These are phyloP conservation scores for Penaeus vannamei DNA, from an alignment of 1,140 invertebrate species.

Conservation along the genomic window DNA sequence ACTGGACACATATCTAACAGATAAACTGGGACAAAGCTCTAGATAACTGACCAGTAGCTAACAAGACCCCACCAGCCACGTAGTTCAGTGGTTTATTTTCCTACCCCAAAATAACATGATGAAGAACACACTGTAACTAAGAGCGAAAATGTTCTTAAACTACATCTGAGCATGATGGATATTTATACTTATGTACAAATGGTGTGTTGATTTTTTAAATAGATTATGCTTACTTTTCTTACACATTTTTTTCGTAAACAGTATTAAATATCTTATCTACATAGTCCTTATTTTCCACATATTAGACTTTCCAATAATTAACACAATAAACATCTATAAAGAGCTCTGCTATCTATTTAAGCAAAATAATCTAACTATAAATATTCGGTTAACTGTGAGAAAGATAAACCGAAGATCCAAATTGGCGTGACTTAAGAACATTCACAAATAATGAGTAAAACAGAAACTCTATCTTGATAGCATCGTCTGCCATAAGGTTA, in stretches of 20 bases:
- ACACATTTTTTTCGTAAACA: conserved; percentile 58
- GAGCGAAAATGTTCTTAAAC: conserved; percentile 59
- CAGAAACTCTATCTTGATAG: conserved; percentile 36
- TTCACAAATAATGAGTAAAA: conserved; percentile 49
- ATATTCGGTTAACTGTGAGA: conserved; percentile 24
- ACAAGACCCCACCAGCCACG: conserved; percentile 12
- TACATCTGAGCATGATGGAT: conserved; percentile 64
- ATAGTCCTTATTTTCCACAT: conserved; percentile 52
- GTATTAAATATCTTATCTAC: conserved; percentile 64
- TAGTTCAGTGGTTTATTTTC: conserved; percentile 50
- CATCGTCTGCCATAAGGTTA: conserved; percentile 42
- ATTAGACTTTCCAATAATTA: conserved; percentile 57
- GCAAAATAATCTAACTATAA: conserved; percentile 54
- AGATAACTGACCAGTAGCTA: too few relatives aligned
- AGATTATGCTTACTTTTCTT: conserved; percentile 62
- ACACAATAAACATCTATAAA: conserved; percentile 64
- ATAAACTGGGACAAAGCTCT: too few relatives aligned
- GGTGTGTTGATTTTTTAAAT: conserved; percentile 58
- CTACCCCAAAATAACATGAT: conserved; percentile 39
- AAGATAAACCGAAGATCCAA: background rate
- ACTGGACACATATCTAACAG: too few relatives aligned
- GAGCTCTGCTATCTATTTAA: conserved; percentile 51
- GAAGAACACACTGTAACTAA: conserved; percentile 39
- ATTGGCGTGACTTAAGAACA: conserved; percentile 13
- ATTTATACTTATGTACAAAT: conserved; percentile 60